Evolutionary conservation across 2,888 invertebrate species (phyloP).

Genomic region (Rhagonycha fulva): DNA sequence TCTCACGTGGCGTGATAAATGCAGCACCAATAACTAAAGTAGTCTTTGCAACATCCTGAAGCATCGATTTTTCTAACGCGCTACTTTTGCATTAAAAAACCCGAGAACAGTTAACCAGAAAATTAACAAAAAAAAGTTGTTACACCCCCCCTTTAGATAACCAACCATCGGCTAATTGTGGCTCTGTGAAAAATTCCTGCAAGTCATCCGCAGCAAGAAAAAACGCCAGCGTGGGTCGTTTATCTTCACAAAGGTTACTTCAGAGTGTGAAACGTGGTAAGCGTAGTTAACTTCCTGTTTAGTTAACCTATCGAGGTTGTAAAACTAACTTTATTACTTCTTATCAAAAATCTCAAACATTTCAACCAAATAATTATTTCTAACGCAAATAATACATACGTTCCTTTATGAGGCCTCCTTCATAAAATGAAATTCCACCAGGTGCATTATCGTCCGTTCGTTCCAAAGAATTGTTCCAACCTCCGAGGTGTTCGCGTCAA

Average conservation of each 20-base stretch:
- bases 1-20: constrained; percentile 32
- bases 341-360: background rate
- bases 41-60: constrained; percentile 1
- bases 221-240: background rate
- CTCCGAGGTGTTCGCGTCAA: background rate
- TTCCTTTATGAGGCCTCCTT: background rate
- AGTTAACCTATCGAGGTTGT: background rate
- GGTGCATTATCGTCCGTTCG: background rate
- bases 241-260: background rate
- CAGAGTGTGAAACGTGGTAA: constrained; percentile 1
- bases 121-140: background rate
- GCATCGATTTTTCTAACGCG: background rate
- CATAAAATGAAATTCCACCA: background rate
- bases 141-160: background rate
- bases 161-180: background rate
- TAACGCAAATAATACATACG: background rate
- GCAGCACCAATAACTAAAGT: constrained; percentile 1
- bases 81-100: background rate
- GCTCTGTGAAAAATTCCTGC: background rate
- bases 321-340: background rate
- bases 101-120: no score
- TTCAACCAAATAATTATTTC: background rate
- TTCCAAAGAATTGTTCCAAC: background rate
- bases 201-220: background rate
- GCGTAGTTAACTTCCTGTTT: background rate